Evolutionary conservation across 2,113 vertebrate species (phyloP).

Genomic region (Leucopternis melanops): DNA sequence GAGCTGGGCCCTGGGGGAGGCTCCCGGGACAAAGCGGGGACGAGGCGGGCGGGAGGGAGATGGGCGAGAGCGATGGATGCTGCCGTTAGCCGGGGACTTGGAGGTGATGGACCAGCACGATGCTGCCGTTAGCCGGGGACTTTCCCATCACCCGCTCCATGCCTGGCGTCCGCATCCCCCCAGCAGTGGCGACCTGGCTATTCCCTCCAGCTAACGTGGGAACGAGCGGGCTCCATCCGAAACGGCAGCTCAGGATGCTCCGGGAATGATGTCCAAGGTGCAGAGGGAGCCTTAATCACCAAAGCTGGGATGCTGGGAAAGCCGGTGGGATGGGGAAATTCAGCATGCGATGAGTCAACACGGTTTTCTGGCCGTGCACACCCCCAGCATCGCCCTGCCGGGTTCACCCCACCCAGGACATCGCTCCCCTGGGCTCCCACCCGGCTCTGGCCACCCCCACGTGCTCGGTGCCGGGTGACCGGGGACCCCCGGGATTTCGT

Average conservation of each 20-base stretch:
- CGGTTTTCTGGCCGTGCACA: fast-evolving
- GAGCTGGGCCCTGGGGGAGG: constrained; percentile 57
- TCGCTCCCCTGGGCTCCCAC: background rate
- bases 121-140: fast-evolving
- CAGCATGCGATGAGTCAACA: fast-evolving
- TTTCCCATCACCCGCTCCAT: fast-evolving
- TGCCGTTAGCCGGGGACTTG: background rate
- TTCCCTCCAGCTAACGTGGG: background rate
- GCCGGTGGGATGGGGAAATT: background rate
- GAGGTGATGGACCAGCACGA: background rate
- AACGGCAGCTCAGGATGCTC: fast-evolving
- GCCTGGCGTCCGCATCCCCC: fast-evolving
- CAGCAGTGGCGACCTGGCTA: fast-evolving
- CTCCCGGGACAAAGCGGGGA: constrained; percentile 59
- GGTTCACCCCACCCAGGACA: background rate
- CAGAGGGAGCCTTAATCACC: too few species aligned
- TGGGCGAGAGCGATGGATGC: constrained; percentile 32
- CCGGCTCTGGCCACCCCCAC: background rate
- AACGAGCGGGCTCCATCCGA: fast-evolving
- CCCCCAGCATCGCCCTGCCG: fast-evolving
- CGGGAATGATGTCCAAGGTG: fast-evolving
- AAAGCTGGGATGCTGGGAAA: background rate
- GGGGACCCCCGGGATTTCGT: fast-evolving
- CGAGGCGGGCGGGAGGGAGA: background rate
- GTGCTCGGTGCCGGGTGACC: fast-evolving